Base-by-base conservation (phyloP, 2,888 invertebrate species). In the Rhingia campestris region DNA sequence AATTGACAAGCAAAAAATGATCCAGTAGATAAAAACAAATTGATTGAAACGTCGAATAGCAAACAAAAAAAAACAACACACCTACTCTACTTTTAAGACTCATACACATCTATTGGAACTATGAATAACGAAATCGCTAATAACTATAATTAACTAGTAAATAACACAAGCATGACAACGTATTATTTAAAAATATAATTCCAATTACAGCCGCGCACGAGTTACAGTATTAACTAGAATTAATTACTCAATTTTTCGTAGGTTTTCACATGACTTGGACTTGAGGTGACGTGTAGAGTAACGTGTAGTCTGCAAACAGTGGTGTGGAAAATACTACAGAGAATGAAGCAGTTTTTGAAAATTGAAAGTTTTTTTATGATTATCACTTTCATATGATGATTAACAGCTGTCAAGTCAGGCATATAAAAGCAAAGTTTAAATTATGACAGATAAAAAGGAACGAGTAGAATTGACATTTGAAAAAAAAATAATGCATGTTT, bases 151-250 rank as follows among this genome's bases (percentile, higher is more conserved):
- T 67, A 67, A 56, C 45, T 67, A 67, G 37, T 56, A 69, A 69
- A 45, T 69, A 56, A 12, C 69, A 45, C 47, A 47, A n/a, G 37
- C 43, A 53, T 66, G 66, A 67, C 53, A 67, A 43, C 54, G 51
- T 35, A 35, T 67, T 67, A 22, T 67, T 67, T 43, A 54, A 67
- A 66, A 67, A 67, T 67, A 67, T 6, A 3, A 41, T 35, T 10
- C 6, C 22, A 12, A 43, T 53, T 66, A 6, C 4, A 54, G 43
- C 22, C 22, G 22, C 22, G 22, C 66, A 66, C 43, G 43, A 66
- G 33, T 12, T 66, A 66, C 9, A 32, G 2, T 43, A 43, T 43
- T 3, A n/a, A 43, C 43, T 5, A 43, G 22, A 22, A 22, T 22
- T 22, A 22, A 22, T 22, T 43, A 43, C 43, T 6, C 43, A 43